phyloP scores from a whole-genome alignment of 2,113 vertebrate species.

The Tympanuchus pallidicinctus region DNA sequence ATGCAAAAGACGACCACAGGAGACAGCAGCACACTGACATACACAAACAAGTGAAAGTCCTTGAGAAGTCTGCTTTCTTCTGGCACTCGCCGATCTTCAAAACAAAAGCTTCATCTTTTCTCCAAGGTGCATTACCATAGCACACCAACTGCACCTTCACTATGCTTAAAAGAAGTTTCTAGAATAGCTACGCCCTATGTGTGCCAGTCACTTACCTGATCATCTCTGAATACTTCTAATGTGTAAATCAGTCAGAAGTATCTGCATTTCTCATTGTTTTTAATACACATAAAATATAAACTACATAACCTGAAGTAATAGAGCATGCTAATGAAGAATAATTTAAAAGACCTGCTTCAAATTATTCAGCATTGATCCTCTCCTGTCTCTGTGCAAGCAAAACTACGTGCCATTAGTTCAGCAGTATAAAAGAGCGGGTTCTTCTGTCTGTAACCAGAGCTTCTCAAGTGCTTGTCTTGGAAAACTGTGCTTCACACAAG shows the following conservation, averaged over 20 bases:
- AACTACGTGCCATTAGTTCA: background rate
- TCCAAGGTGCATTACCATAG: background rate
- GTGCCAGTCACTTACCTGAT: constrained; percentile 22
- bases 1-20: background rate
- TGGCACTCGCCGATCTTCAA: background rate
- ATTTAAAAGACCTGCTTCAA: background rate
- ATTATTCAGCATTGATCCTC: background rate
- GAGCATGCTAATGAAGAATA: background rate
- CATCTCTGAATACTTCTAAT: background rate
- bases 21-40: background rate
- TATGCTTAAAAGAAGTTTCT: constrained; percentile 25
- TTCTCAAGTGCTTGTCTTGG: constrained; percentile 6
- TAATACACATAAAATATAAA: background rate
- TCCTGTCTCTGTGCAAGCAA: background rate
- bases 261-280: background rate
- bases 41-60: background rate
- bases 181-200: constrained; percentile 13
- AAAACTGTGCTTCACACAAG: background rate
- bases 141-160: background rate
- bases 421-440: background rate
- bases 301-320: background rate
- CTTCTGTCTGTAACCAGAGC: background rate
- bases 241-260: background rate
- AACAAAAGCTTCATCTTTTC: background rate
- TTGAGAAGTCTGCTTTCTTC: rapidly evolving